Conservation (phyloP, 2,797 vertebrate genomes). For the Sebastes baramenuke region DNA sequence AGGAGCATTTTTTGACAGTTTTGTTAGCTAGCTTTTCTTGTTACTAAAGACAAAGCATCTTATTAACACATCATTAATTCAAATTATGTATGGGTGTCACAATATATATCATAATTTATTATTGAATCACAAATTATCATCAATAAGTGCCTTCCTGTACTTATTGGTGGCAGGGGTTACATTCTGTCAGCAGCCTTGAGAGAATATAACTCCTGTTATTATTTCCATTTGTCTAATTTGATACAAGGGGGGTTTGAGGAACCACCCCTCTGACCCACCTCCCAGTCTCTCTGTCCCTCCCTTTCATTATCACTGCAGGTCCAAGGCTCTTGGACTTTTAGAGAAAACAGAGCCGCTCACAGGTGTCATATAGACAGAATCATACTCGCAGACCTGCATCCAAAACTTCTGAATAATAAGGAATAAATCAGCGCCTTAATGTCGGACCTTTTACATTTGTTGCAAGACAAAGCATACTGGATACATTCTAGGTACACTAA, state of each 20-base stretch:
- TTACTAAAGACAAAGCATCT: neutral
- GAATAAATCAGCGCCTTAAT: neutral
- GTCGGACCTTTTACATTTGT: slow-evolving; percentile 1
- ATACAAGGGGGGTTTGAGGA: neutral
- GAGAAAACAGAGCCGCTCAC: slow-evolving; percentile 24
- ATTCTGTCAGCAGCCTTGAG: neutral
- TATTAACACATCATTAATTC: neutral
- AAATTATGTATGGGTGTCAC: neutral
- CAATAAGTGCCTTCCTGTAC: neutral
- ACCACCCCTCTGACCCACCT: slow-evolving; percentile 21
- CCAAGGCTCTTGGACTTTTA: slow-evolving; percentile 50
- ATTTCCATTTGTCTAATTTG: slow-evolving; percentile 26
- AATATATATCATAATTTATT: neutral
- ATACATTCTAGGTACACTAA: neutral
- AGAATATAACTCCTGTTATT: neutral
- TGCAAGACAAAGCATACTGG: neutral
- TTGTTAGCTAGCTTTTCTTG: neutral
- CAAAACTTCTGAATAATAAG: neutral
- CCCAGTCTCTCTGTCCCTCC: slow-evolving; percentile 49
- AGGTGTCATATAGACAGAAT: slow-evolving; percentile 4
- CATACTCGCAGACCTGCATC: neutral
- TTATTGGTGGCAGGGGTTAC: neutral
- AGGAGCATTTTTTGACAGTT: neutral
- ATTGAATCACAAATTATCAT: rapidly evolving
- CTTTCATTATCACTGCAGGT: slow-evolving; percentile 46